These are phyloP conservation scores for Gobio gobio DNA, from an alignment of 2,113 vertebrate genomes.

Conservation along the genomic window DNA sequence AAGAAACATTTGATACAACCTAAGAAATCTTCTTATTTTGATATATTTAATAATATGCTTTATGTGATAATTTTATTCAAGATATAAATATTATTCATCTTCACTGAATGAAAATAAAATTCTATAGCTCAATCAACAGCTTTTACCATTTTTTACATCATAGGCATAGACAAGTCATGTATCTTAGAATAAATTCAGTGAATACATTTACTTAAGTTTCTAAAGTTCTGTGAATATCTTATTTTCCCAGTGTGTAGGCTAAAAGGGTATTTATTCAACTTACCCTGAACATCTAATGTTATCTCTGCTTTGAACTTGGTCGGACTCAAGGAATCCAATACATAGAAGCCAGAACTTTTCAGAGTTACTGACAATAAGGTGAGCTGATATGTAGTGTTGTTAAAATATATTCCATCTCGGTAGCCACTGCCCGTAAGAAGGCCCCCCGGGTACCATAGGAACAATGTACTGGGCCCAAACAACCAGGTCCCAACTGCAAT, in stretches of 20 bases:
- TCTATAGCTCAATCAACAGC: background rate
- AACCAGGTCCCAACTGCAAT: slow-evolving; percentile 59
- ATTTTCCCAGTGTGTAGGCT: background rate
- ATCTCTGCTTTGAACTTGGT: rapidly evolving
- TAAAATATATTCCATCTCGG: background rate
- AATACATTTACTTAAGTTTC: background rate
- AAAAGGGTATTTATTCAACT: background rate
- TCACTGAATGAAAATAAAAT: background rate
- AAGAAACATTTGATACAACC: background rate
- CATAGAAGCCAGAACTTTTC: slow-evolving; percentile 65
- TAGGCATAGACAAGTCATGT: background rate
- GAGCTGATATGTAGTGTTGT: slow-evolving; percentile 33
- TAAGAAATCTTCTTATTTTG: background rate
- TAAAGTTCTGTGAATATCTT: background rate
- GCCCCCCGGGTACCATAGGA: rapidly evolving
- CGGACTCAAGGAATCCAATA: rapidly evolving
- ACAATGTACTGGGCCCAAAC: slow-evolving; percentile 17
- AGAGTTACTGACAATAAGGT: slow-evolving; percentile 52
- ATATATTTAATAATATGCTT: background rate
- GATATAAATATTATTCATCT: too few species aligned
- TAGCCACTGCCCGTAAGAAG: rapidly evolving
- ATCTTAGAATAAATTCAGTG: background rate
- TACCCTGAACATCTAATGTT: slow-evolving; percentile 69
- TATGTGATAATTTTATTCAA: background rate
- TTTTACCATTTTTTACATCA: background rate